These are phyloP conservation scores for Tiphia femorata DNA, from an alignment of 2,888 invertebrate species.

Conservation along the genomic window DNA sequence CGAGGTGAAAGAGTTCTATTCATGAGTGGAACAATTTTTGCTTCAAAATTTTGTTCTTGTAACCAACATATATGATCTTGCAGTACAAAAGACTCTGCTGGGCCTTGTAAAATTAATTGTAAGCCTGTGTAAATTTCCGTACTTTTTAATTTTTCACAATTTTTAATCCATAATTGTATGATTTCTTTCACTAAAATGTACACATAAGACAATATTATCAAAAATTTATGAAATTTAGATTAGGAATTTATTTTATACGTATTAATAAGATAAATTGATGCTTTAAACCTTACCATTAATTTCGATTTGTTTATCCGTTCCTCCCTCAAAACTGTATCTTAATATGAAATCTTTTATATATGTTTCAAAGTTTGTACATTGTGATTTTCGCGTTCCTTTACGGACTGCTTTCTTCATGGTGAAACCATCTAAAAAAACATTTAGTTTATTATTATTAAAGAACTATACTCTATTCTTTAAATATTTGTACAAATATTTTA, in stretches of 20 bases:
- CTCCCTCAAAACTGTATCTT: conserved; percentile 54
- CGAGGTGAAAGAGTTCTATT: conserved; percentile 58
- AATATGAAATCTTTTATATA: conserved; percentile 55
- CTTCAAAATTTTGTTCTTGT: conserved; percentile 48
- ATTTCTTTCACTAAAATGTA: conserved; percentile 25
- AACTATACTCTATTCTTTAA: background rate
- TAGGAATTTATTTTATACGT: too few relatives aligned
- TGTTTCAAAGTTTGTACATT: conserved; percentile 54
- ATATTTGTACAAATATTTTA: conserved; percentile 1
- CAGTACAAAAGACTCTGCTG: conserved; percentile 60
- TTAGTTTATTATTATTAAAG: background rate
- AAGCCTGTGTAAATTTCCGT: conserved; percentile 61
- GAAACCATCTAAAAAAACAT: conserved; percentile 51
- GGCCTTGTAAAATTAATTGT: conserved; percentile 59
- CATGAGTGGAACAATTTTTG: conserved; percentile 50
- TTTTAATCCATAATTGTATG: conserved; percentile 47
- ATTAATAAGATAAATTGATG: too few relatives aligned
- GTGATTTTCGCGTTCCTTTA: conserved; percentile 62
- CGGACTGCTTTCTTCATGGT: conserved; percentile 52
- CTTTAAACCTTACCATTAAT: conserved; percentile 10
- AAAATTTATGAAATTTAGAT: background rate
- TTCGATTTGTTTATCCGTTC: conserved; percentile 6
- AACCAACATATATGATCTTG: conserved; percentile 58
- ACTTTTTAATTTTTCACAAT: conserved; percentile 41
- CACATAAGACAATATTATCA: conserved; percentile 6